Evolutionary conservation across 2,888 invertebrate genomes (phyloP), one percentile per base, ranked within the genome.

Genomic region (Drosophila hawaiiensis): DNA sequence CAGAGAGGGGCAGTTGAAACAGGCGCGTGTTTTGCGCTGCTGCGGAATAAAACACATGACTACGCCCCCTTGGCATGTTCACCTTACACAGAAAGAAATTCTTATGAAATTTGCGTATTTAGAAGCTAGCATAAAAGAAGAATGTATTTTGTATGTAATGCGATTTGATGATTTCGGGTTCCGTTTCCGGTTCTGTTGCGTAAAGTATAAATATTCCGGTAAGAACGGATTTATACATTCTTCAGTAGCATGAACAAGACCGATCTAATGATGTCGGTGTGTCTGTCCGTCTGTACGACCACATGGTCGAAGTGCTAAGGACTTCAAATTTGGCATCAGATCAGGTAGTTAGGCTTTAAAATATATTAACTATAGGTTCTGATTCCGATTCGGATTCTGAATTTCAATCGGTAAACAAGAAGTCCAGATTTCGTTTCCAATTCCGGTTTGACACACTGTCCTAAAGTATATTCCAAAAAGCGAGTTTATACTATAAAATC

Each of bases 21-120:
- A 7, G 56, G 62, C 65, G 76, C 74, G 60, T 74, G 68, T 59
- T 47, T 47, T 47, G 25, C 47, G 25, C 47, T 47, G 47, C 22
- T 47, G 47, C 16, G 47, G 47, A 47, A 47, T 47, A 47, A 65
- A 65, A 58, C 62, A 9, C 47, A 35, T 52, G 28, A 33, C 33
- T 52, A 68, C 81, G 67, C 75, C 73, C 78, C 62, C 61, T 28
- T 22, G n/a, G 9, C 16, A 25, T 52, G 19, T 14, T 2, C 22
- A 22, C 16, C 29, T 9, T 6, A 35, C 9, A n/a, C 47, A 3
- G 28, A 25, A 64, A 22, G 25, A 25, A 47, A 47, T 16, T 25
- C 47, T 47, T 7, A 25, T 25, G 22, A 7, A 47, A 14, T 47
- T 22, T 14, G 22, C 4, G 22, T 7, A 4, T 10, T n/a, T n/a